phyloP scores from a whole-genome alignment of 2,113 vertebrate genomes.

The Irena cyanogastra region DNA sequence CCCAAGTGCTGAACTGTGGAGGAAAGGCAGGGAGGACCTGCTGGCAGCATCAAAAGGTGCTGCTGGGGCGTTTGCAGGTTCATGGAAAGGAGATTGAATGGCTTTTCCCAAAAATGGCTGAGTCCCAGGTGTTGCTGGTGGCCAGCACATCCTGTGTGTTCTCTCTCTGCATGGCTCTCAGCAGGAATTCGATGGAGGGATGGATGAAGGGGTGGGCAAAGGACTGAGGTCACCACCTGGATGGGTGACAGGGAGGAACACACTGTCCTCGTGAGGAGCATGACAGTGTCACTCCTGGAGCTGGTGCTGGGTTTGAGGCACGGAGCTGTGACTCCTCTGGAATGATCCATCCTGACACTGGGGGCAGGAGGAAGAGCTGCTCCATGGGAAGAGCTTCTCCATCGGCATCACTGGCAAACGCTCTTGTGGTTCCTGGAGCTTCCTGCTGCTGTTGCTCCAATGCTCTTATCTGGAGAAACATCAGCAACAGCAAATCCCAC shows the following conservation, averaged over 20 bases:
- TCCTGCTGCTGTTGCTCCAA: neutral
- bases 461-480: neutral
- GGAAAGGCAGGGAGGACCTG: neutral
- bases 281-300: neutral
- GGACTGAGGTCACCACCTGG: neutral
- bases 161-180: neutral
- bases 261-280: accelerated
- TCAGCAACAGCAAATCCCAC: accelerated
- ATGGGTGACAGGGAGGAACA: neutral
- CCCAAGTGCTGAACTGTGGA: neutral
- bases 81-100: neutral
- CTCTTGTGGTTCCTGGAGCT: neutral
- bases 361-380: neutral
- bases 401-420: neutral
- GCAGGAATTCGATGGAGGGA: neutral
- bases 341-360: neutral
- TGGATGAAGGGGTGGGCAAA: neutral
- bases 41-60: neutral
- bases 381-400: neutral
- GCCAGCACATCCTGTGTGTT: neutral
- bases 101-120: neutral
- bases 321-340: neutral
- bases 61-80: neutral
- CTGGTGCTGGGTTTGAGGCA: neutral
- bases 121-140: neutral